Base-by-base conservation (phyloP, 2,888 invertebrate genomes). In the Coelogynopora nodosa region DNA sequence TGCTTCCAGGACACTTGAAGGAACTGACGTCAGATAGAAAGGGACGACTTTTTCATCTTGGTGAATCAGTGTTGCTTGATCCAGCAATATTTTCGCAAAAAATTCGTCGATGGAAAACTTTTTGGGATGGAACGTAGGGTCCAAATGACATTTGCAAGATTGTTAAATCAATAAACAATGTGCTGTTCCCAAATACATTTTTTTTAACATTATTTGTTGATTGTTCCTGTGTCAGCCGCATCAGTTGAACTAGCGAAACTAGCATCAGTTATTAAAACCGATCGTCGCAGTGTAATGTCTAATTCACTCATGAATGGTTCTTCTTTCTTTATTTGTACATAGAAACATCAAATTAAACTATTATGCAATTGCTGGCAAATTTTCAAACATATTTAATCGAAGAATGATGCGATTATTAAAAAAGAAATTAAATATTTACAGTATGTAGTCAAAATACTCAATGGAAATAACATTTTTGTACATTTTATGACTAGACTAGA, bases 1-100 rank as follows among this genome's bases (percentile, higher is more conserved):
- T 74, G 74, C 74, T 74, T 74, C 74, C 5, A 74, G 74, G 74
- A 26, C 74, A 74, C 23, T 74, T 74, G 74, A 74, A 74, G 27
- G 74, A 23, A 74, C 23, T 74, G 74, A 74, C 74, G 27, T 5
- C 18, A 74, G 74, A 74, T 74, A 23, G 74, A 74, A 26, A 74
- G 74, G 74, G 23, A 74, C 74, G 23, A 74, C 74, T 13, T 13
- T 23, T 13, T 74, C 74, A 74, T 74, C 27, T 74, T 74, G 74
- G 74, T 26, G 23, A 74, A 26, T 74, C 74, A 74, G 23, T 74
- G 23, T 74, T 74, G 23, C 74, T 26, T 74, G 23, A 74, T 26
- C 74, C 74, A 74, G 74, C 74, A 10, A 74, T 2, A 74, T 74
- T 74, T 74, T 74, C 23, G 18, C 74, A 74, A 74, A 18, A 26